These are phyloP conservation scores for Campylomormyrus numenius DNA, from an alignment of 2,113 vertebrate genomes.

Conservation along the genomic window DNA sequence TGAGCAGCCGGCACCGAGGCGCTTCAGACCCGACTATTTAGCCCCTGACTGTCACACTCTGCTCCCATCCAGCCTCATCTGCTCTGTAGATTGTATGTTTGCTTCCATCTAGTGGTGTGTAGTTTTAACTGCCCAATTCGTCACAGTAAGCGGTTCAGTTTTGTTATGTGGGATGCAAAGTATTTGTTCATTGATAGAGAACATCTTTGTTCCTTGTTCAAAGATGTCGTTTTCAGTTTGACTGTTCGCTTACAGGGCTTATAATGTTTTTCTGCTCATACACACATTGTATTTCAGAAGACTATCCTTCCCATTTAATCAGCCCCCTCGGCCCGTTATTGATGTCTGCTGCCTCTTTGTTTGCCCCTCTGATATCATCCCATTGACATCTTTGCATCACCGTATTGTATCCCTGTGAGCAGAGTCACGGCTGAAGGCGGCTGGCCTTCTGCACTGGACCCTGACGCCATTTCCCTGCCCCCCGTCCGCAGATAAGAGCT, in stretches of 20 bases:
- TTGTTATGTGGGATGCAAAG: neutral
- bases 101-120: constrained; percentile 12
- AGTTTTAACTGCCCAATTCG: neutral
- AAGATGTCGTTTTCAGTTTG: neutral
- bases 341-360: neutral
- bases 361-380: neutral
- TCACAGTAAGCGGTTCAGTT: neutral
- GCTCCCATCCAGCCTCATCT: neutral
- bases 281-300: neutral
- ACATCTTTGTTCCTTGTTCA: neutral
- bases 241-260: neutral
- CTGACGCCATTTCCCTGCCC: neutral
- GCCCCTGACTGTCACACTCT: neutral
- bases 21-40: neutral
- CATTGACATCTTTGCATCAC: neutral
- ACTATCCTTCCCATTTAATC: neutral
- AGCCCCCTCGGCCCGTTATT: neutral
- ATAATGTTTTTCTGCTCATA: neutral
- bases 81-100: neutral
- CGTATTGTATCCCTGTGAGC: neutral
- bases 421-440: neutral
- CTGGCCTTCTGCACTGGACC: neutral
- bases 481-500: constrained; percentile 68
- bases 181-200: neutral
- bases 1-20: neutral